Evolutionary conservation across 2,888 invertebrate genomes (phyloP).

Genomic region (Sepioteuthis lessoniana): DNA sequence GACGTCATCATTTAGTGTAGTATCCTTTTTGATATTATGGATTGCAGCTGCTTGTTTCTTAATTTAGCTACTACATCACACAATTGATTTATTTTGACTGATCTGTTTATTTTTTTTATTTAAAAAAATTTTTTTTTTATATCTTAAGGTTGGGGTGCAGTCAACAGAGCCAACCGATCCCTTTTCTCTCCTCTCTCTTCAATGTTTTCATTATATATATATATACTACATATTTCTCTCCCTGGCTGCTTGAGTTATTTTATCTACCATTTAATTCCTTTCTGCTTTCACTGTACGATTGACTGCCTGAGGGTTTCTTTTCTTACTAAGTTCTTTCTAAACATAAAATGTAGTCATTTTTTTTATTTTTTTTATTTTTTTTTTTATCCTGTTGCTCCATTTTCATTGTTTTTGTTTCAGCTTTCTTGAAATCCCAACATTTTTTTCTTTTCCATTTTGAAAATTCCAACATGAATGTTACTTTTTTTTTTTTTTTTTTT

Average conservation of each 20-base stretch:
- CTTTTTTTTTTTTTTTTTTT: not conserved
- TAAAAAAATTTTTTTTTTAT: too few relatives aligned
- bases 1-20: too few relatives aligned
- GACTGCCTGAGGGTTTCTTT: conserved; percentile 23
- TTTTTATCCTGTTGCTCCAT: not conserved
- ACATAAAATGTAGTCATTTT: not conserved
- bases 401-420: not conserved
- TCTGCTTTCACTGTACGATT: conserved; percentile 33
- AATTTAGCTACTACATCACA: not conserved
- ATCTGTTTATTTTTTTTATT: not conserved
- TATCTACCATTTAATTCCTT: not conserved
- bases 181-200: not conserved
- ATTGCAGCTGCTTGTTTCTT: not conserved
- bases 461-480: not conserved
- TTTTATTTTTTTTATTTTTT: not conserved
- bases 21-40: too few relatives aligned
- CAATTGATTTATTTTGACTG: not conserved
- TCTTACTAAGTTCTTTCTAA: not conserved
- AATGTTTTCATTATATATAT: not conserved
- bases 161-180: not conserved
- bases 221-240: not conserved
- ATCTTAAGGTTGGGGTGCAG: too few relatives aligned
- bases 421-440: not conserved
- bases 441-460: not conserved
- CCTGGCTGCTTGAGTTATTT: not conserved